Percentiles rank a stretch among this genome's conserved stretches.
phyloP scores from a whole-genome alignment of 2,797 vertebrate genomes.

The Leptoclinus maculatus region DNA sequence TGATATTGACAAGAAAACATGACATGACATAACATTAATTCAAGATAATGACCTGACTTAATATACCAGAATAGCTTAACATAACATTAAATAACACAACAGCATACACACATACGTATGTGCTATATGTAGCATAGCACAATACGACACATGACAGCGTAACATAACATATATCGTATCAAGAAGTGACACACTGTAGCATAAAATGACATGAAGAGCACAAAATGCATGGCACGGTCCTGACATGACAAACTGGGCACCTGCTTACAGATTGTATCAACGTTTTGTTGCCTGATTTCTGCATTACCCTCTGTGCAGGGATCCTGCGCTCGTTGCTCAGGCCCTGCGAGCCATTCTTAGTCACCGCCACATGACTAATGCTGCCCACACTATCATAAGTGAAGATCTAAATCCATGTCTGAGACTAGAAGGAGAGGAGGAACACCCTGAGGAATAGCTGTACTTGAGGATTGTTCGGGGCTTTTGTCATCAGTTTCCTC shows the following conservation, averaged over 20 bases:
- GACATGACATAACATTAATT: too few relatives aligned
- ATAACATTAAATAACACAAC: background rate
- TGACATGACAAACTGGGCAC: conserved; percentile 12
- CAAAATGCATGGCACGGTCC: background rate
- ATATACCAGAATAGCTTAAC: background rate
- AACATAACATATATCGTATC: background rate
- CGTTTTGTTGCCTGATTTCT: conserved; percentile 18
- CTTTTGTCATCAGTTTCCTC: conserved; percentile 42
- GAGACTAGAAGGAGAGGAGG: conserved; percentile 60
- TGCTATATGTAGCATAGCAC: background rate
- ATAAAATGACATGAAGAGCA: background rate
- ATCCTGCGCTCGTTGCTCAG: conserved; percentile 45
- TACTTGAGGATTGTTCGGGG: conserved; percentile 35
- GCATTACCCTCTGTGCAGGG: conserved; percentile 37
- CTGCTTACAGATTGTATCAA: background rate
- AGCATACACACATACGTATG: background rate
- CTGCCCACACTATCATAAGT: conserved; percentile 69
- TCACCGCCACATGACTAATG: conserved; percentile 74
- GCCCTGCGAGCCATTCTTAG: conserved; percentile 60
- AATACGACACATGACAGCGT: background rate
- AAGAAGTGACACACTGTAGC: background rate
- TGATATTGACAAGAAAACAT: too few relatives aligned
- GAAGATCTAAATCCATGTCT: conserved; percentile 71
- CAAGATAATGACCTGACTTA: background rate
- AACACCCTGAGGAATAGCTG: conserved; percentile 44